Evolutionary conservation across 2,113 vertebrate genomes (phyloP).

Genomic region (Eurypyga helias): DNA sequence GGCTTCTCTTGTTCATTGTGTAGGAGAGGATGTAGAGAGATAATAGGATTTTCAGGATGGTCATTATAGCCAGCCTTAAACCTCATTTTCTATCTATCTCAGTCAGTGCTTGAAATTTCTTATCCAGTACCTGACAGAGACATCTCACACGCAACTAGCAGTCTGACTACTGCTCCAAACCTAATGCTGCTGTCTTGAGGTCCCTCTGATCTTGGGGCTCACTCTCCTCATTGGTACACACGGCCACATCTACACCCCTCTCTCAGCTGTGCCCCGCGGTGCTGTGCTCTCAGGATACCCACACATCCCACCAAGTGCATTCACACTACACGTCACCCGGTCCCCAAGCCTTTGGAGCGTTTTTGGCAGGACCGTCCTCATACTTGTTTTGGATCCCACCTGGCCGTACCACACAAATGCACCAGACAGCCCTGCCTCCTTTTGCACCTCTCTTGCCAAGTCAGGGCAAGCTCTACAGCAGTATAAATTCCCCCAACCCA

Average conservation of each 20-base stretch:
- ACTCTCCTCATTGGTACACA: background rate
- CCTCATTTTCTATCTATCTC: background rate
- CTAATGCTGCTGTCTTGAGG: background rate
- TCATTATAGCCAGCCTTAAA: background rate
- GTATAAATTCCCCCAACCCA: background rate
- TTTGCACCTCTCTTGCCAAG: background rate
- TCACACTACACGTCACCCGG: rapidly evolving
- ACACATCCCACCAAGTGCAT: background rate
- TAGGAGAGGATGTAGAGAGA: background rate
- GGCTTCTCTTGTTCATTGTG: background rate
- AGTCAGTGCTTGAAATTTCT: background rate
- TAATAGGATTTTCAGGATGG: background rate
- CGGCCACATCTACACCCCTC: background rate
- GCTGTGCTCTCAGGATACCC: background rate
- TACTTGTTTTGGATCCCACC: background rate
- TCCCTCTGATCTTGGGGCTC: background rate
- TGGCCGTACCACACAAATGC: background rate
- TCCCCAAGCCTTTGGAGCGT: background rate
- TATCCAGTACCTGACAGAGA: background rate
- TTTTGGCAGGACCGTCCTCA: background rate
- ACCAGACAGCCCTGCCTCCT: background rate
- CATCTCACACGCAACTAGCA: background rate
- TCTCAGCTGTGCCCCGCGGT: rapidly evolving
- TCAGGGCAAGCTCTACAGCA: background rate
- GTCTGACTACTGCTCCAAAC: background rate